Base-by-base conservation (phyloP, 2,888 invertebrate genomes). In the Theretra japonica region DNA sequence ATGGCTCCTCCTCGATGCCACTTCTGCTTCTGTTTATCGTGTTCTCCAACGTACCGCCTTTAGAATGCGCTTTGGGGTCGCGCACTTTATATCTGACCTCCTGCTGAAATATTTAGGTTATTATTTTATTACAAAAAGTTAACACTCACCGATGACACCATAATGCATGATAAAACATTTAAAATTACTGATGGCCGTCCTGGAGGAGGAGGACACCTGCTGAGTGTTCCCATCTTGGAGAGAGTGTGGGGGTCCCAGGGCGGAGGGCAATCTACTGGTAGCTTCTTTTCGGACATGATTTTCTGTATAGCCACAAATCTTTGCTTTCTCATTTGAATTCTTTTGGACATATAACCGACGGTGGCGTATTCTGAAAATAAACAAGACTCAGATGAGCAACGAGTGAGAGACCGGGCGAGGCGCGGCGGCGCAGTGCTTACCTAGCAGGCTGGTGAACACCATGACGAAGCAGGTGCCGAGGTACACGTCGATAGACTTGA, bases 401-500 rank as follows among this genome's bases (percentile, higher is more conserved):
- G 7, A 21, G 8, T 23, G 50, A 1, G 11, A 25, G 8, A 33
- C 7, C 4, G 7, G 2, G 2, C 23, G 11, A 28, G 1, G 57
- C 17, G 17, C 1, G 6, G 3, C 21, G 48, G 19, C 7, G 28
- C 4, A 2, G 6, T 1, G 74, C 82, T 96, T 95, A 97, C 98
- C 98, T 91, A 99, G 95, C 88, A 99, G 95, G 90, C 98, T 98
- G 84, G 98, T 98, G 95, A 98, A 98, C 87, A 98, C 98, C 98
- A 98, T 98, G 90, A 98, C 97, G 97, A 98, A 98, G 95, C 98
- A 98, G 88, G 98, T 98, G 90, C 98, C 98, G 93, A 98, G 95
- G 95, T 98, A 98, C 86, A 98, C 98, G 95, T 98, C 98, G 95
- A 98, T 98, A 86, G 97, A 97, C 95, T 98, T 98, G 94, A 98